Base-by-base conservation (phyloP, 2,797 vertebrate genomes). In the Atherinosoma microstoma region DNA sequence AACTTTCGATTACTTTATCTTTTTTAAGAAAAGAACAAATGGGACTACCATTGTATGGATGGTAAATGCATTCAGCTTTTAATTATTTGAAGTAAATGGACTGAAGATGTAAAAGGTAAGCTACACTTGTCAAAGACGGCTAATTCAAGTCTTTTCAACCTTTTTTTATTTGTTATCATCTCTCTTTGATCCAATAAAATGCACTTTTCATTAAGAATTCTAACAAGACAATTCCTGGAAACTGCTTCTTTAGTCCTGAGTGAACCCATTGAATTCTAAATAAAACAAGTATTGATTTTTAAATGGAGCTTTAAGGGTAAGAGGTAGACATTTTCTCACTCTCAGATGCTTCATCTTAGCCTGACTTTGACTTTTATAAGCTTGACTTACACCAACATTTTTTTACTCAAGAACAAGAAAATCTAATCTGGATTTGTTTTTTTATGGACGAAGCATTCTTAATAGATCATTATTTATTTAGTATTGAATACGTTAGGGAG, bases 131-230 rank as follows among this genome's bases (percentile, higher is more conserved):
- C 3, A 11, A 27, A 53, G 32, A 38, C 18, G n/a, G 4, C 6
- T 13, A 61, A 18, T 54, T 4, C 24, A 20, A 2, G 2, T 18
- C 24, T 69, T 53, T 18, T 27, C 32, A 42, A 40, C 24, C 29
- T n/a, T 11, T 72, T 83, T 59, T 34, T 51, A 72, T 59, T 34
- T 54, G 70, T 38, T 38, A 7, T 56, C 40, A 69, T 64, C 61
- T 58, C 6, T 22, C 40, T 64, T 67, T 68, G 34, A 58, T 70
- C 18, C 4, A 62, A 56, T 78, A 3, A 61, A 49, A 56, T 6
- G 63, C 13, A 68, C 22, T 54, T 11, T 70, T 6, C 51, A 56
- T 58, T 24, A 56, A 42, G 53, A 64, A 18, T 59, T 74, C 63
- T 30, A 64, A 34, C 2, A 9, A 34, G 32, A 57, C 24, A n/a